Conservation (phyloP, 2,113 vertebrate genomes). For the Chrysochloris asiatica region DNA sequence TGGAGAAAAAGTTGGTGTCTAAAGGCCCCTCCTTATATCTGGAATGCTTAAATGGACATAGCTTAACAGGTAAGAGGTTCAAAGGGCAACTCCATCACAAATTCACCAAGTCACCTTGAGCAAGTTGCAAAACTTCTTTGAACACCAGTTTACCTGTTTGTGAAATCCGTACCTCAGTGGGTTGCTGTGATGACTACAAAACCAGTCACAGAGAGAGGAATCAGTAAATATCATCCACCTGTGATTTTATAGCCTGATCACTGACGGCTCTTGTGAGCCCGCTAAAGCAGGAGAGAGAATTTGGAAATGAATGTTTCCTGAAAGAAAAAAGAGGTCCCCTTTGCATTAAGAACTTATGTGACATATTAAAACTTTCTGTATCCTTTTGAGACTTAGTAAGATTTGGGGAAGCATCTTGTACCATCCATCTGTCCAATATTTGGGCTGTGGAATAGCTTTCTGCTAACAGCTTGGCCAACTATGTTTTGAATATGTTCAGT, state of each 20-base stretch:
- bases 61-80: neutral
- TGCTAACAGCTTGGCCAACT: constrained; percentile 49
- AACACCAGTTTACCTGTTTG: neutral
- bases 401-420: constrained; percentile 53
- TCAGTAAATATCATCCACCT: neutral
- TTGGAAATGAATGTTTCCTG: constrained; percentile 31
- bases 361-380: constrained; percentile 45
- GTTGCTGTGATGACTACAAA: neutral
- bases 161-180: neutral
- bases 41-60: neutral
- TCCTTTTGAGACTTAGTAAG: constrained; percentile 50
- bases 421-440: constrained; percentile 62
- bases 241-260: neutral
- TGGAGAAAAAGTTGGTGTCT: neutral
- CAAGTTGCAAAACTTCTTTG: neutral
- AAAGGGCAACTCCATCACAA: neutral
- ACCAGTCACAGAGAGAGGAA: neutral
- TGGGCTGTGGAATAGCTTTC: constrained; percentile 51
- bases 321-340: neutral
- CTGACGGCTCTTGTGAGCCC: neutral
- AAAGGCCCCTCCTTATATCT: neutral
- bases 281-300: constrained; percentile 7
- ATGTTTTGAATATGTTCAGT: constrained; percentile 25
- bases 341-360: constrained; percentile 52
- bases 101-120: neutral